Evolutionary conservation across 2,797 vertebrate species (phyloP), one percentile per base, ranked within the genome.

Genomic region (Sandelia bainsii): DNA sequence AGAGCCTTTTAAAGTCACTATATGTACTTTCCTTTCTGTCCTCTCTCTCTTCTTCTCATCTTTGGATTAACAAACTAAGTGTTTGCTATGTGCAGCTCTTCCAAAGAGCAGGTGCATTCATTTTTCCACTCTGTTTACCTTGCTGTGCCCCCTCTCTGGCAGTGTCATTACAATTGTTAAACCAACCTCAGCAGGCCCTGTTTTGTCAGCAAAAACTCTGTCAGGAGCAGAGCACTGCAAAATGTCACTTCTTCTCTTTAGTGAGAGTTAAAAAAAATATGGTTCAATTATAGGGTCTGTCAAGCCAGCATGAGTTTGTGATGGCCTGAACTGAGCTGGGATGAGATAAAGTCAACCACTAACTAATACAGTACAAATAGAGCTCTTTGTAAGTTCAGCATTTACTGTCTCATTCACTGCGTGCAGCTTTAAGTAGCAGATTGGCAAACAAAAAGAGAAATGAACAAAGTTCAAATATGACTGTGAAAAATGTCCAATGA

Each of bases 201-300:
- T 80, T 80, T 81, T 80, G 85, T 91, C 91, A 88, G 89, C 88
- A 83, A 57, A 89, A 86, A 88, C 6, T 42, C 70, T 89, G 64
- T 62, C 78, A 44, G 69, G 79, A 83, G 80, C 10, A 0, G 6
- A 44, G 54, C 62, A 5, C 70, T 84, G 79, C 81, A 82, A 80
- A 62, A 86, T 66, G 76, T 25, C 51, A 64, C 80, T 68, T 82
- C 68, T 74, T 72, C 69, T 86, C 46, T 63, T 79, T 60, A 68
- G 39, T 4, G 72, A 72, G 65, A 45, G 59, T 34, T 62, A n/a
- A 77, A 69, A 46, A 57, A 69, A 87, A 81, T 90, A 91, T 81
- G 76, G 84, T 90, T 92, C 87, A 90, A 90, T 92, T 92, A 89
- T 72, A 79, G 50, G 37, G 23, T 70, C 77, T 91, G 90, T 89